These are phyloP conservation scores for Caenorhabditis angaria DNA, from an alignment of 2,888 invertebrate species.

Conservation along the genomic window DNA sequence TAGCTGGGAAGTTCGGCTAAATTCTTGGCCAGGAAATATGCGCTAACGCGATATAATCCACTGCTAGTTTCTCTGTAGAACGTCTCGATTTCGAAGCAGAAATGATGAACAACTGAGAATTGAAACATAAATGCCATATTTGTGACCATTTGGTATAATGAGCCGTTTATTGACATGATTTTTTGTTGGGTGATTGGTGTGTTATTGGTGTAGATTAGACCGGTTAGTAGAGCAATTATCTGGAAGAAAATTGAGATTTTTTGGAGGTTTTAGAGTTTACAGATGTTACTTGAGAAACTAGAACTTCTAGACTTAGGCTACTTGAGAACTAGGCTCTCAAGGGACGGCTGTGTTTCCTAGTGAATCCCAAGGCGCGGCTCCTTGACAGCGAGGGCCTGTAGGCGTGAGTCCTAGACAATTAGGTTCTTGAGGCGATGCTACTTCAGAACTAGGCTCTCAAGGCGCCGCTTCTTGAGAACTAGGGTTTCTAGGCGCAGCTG, in stretches of 20 bases:
- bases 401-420: too few species aligned
- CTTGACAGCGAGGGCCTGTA: too few species aligned
- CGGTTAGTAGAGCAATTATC: constrained; percentile 88
- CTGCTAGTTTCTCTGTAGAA: constrained; percentile 88
- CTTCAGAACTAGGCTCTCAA: too few species aligned
- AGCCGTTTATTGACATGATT: constrained; percentile 91
- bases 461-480: too few species aligned
- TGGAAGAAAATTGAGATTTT: constrained; percentile 72
- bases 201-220: constrained; percentile 82
- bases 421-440: too few species aligned
- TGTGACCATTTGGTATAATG: constrained; percentile 87
- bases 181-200: constrained; percentile 53
- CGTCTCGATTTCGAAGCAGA: constrained; percentile 82
- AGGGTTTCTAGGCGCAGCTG: too few species aligned
- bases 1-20: constrained; percentile 85
- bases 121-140: constrained; percentile 94
- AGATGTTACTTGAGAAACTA: too few species aligned
- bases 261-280: too few species aligned
- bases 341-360: too few species aligned
- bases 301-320: too few species aligned
- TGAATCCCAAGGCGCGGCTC: too few species aligned
- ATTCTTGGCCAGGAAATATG: constrained; percentile 87
- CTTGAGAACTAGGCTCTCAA: too few species aligned
- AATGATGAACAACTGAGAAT: constrained; percentile 85
- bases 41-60: constrained; percentile 88